phyloP scores from a whole-genome alignment of 2,113 vertebrate genomes.

The Siniperca chuatsi region DNA sequence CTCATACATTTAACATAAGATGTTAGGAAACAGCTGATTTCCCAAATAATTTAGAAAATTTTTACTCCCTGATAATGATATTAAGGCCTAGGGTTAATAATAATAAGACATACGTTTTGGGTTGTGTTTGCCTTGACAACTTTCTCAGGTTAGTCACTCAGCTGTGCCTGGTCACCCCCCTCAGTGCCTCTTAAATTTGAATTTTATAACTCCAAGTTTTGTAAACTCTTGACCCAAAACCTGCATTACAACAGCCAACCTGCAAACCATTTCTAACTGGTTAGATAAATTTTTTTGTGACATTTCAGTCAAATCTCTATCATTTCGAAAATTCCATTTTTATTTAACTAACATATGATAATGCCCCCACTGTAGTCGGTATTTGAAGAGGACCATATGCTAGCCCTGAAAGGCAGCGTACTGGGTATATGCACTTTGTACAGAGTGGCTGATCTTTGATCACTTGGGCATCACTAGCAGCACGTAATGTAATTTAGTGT shows the following conservation, averaged over 20 bases:
- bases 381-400: not conserved
- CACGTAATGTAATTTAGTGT: not conserved
- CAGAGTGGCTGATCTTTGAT: not conserved
- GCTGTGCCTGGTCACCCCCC: not conserved
- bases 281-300: not conserved
- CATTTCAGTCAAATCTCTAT: constrained; percentile 5
- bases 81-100: not conserved
- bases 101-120: constrained; percentile 5
- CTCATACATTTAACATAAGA: not conserved
- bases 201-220: not conserved
- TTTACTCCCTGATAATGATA: not conserved
- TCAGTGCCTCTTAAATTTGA: not conserved
- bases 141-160: constrained; percentile 13
- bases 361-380: not conserved
- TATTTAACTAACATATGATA: not conserved
- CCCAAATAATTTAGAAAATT: not conserved
- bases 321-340: not conserved
- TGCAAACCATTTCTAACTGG: not conserved
- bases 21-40: not conserved
- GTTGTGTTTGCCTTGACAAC: constrained; percentile 4
- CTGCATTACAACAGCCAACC: not conserved
- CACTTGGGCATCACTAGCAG: not conserved
- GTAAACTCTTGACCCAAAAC: not conserved
- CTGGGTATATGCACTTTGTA: constrained; percentile 1
- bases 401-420: not conserved